Evolutionary conservation across 2,888 invertebrate genomes (phyloP).

Genomic region (Chrysotoxum bicinctum): DNA sequence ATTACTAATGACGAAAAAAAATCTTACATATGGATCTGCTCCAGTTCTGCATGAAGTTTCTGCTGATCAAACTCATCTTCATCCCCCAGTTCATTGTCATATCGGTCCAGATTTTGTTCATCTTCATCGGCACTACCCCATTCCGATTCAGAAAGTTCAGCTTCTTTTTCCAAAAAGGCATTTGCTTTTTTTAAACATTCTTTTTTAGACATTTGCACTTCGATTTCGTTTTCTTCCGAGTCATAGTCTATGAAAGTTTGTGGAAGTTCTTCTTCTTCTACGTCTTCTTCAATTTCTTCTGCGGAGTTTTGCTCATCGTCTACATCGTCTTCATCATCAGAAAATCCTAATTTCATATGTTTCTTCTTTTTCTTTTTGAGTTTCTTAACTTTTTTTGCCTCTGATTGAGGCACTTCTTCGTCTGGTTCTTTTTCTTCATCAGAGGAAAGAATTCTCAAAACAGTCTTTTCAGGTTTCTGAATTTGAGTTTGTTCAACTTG

Average conservation of each 20-base stretch:
- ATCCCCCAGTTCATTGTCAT: slow-evolving; percentile 93
- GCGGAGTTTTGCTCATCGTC: not conserved
- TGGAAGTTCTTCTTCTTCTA: slow-evolving; percentile 80
- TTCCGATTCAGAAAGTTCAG: slow-evolving; percentile 95
- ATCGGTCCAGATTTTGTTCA: slow-evolving; percentile 88
- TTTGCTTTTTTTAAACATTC: slow-evolving; percentile 82
- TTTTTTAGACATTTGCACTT: slow-evolving; percentile 79
- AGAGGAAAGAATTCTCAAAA: slow-evolving; percentile 82
- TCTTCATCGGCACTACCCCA: slow-evolving; percentile 95
- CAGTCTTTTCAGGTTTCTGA: slow-evolving; percentile 15
- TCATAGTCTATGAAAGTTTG: slow-evolving; percentile 87
- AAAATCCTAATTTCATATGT: slow-evolving; percentile 80
- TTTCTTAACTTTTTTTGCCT: slow-evolving; percentile 77
- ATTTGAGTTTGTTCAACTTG: not conserved
- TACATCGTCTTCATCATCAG: slow-evolving; percentile 77
- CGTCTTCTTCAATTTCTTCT: slow-evolving; percentile 75
- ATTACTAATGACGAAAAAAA: not conserved
- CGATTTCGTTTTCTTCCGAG: slow-evolving; percentile 91
- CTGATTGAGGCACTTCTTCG: slow-evolving; percentile 22
- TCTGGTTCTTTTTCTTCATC: slow-evolving; percentile 78
- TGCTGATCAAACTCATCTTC: slow-evolving; percentile 91
- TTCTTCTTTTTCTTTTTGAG: slow-evolving; percentile 77
- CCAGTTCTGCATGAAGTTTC: slow-evolving; percentile 89
- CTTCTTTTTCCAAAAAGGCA: slow-evolving; percentile 94
- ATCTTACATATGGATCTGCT: slow-evolving; percentile 92